Evolutionary conservation across 2,797 vertebrate genomes (phyloP), one percentile per base, ranked within the genome.

Genomic region (Melanotaenia maccullochi): DNA sequence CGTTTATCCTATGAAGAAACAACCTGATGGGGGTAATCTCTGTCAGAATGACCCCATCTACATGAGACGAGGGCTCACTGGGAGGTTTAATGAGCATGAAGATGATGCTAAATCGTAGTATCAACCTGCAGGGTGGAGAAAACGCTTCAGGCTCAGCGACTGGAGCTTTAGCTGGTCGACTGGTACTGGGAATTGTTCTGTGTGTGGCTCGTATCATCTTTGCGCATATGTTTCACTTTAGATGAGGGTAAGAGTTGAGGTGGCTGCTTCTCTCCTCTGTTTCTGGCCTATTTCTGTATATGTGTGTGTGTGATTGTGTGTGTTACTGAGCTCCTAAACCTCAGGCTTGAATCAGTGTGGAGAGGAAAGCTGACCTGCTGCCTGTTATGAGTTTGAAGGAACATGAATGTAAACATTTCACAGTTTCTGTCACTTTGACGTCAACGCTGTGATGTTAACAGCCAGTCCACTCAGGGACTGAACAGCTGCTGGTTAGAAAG

Each of bases 381-480:
- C 14, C n/a, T 9, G 0, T 57, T 35, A 60, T 44, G 20, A 24
- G 3, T 49, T 33, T 67, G 28, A 75, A 32, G 72, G 2, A 44
- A 58, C 40, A 25, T 44, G 52, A 58, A 32, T 38, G 18, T 22
- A 51, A 32, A 24, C 20, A 8, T 30, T 25, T 25, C 8, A 56
- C 32, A 56, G 18, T 49, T 28, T 58, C 52, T 38, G 42, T 13
- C 51, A 52, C 38, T 44, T 44, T 33, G 54, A 58, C 56, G 42
- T 40, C 54, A 47, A 32, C 28, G 18, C 12, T 47, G 42, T 58
- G 1, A 47, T 40, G 24, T 47, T 68, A 40, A 47, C 30, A 35
- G 28, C 33, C 40, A 35, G 38, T 51, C 32, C 61, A 49, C 5
- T 5, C 54, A 38, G 32, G 5, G 3, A 1, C 44, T 38, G 33